Percentiles rank a stretch among this genome's conserved stretches.
phyloP scores from a whole-genome alignment of 2,888 invertebrate species.

The Liodrosophila aerea region DNA sequence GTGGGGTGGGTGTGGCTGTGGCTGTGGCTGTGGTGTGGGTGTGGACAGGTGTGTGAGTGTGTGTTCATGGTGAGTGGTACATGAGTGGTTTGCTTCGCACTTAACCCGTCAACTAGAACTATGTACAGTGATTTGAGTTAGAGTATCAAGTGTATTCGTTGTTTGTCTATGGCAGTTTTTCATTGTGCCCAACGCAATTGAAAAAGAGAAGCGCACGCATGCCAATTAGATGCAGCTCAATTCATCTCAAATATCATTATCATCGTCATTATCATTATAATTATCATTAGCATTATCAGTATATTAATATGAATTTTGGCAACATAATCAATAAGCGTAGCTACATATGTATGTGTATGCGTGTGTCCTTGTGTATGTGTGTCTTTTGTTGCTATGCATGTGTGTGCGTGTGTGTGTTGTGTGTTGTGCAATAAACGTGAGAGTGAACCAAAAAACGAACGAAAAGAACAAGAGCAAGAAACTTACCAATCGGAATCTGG shows the following conservation, averaged over 20 bases:
- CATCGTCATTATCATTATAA: conserved; percentile 18
- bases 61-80: background rate
- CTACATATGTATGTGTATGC: conserved; percentile 20
- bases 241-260: conserved; percentile 25
- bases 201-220: conserved; percentile 68
- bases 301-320: conserved; percentile 37
- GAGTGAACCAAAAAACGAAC: conserved; percentile 40
- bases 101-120: too few relatives aligned
- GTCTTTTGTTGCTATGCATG: background rate
- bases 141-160: conserved; percentile 11
- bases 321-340: conserved; percentile 55
- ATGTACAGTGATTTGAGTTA: too few relatives aligned
- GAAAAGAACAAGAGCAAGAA: conserved; percentile 45
- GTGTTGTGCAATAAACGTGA: conserved; percentile 41
- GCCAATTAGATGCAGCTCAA: conserved; percentile 66
- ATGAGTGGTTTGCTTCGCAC: too few relatives aligned
- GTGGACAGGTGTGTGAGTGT: conserved; percentile 6
- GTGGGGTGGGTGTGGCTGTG: conserved; percentile 1
- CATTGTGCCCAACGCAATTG: conserved; percentile 52
- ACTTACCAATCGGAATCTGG: conserved; percentile 82
- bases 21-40: conserved; percentile 7
- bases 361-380: background rate
- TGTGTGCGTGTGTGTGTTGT: conserved; percentile 9
- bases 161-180: conserved; percentile 15
- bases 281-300: conserved; percentile 30